phyloP scores from a whole-genome alignment of 2,888 invertebrate genomes.

The Taphrorychus bicolor region DNA sequence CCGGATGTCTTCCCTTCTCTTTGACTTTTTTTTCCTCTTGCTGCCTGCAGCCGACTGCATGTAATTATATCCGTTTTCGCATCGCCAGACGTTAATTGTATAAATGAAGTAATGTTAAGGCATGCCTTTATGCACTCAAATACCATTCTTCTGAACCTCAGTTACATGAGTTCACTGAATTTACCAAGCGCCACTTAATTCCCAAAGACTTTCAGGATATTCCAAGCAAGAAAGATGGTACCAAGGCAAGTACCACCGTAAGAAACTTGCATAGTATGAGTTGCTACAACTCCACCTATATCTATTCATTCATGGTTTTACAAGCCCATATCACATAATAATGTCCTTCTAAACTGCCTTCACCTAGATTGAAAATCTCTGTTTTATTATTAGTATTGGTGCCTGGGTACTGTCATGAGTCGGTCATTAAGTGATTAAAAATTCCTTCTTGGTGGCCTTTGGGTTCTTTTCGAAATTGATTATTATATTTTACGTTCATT shows the following conservation, averaged over 20 bases:
- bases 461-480: constrained; percentile 11
- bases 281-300: constrained; percentile 24
- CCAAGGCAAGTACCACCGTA: background rate
- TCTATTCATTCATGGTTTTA: constrained; percentile 47
- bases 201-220: background rate
- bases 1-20: constrained; percentile 38
- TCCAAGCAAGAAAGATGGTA: background rate
- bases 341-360: constrained; percentile 49
- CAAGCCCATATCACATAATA: constrained; percentile 44
- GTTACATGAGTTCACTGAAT: too few species aligned
- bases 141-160: too few species aligned
- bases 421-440: constrained; percentile 28
- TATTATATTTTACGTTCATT: background rate
- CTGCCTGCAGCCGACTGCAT: constrained; percentile 18
- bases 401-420: constrained; percentile 17
- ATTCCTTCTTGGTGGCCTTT: constrained; percentile 20
- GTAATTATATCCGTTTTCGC: constrained; percentile 26
- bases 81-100: background rate
- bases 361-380: constrained; percentile 46
- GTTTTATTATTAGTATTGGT: constrained; percentile 45
- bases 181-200: background rate
- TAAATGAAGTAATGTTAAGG: too few species aligned
- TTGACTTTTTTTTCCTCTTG: constrained; percentile 20
- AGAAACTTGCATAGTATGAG: background rate
- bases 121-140: too few species aligned